phyloP scores from a whole-genome alignment of 2,113 vertebrate species.

The Bujurquina vittata region DNA sequence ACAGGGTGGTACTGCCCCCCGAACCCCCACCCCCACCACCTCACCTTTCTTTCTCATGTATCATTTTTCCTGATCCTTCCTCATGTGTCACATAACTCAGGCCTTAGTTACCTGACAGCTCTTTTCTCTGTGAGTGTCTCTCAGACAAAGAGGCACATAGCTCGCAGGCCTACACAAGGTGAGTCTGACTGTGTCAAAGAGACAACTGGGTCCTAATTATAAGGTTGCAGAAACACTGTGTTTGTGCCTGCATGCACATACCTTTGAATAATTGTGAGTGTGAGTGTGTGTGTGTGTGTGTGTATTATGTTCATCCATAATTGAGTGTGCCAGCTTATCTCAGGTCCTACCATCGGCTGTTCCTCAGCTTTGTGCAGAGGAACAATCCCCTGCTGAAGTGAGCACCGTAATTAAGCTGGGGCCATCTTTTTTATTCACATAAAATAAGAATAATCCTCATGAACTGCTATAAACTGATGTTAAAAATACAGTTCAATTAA shows the following conservation, averaged over 20 bases:
- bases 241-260: background rate
- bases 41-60: constrained; percentile 13
- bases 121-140: constrained; percentile 14
- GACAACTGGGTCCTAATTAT: constrained; percentile 50
- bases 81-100: constrained; percentile 48
- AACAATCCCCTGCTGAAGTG: constrained; percentile 21
- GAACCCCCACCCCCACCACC: too few relatives aligned
- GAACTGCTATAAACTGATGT: background rate
- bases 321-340: background rate
- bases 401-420: constrained; percentile 33
- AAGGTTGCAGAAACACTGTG: background rate
- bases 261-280: background rate
- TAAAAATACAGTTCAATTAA: background rate
- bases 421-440: background rate
- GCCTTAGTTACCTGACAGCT: constrained; percentile 36
- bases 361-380: constrained; percentile 19
- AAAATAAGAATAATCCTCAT: background rate
- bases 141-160: constrained; percentile 31
- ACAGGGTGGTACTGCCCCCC: constrained; percentile 27
- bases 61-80: constrained; percentile 50
- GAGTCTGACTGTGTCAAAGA: constrained; percentile 33
- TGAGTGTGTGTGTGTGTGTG: background rate
- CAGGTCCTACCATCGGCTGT: constrained; percentile 36
- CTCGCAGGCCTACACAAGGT: constrained; percentile 7
- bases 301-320: background rate